These are phyloP conservation scores for Psilanteris sp. DNA, from an alignment of 1,140 invertebrate species.

Conservation along the genomic window DNA sequence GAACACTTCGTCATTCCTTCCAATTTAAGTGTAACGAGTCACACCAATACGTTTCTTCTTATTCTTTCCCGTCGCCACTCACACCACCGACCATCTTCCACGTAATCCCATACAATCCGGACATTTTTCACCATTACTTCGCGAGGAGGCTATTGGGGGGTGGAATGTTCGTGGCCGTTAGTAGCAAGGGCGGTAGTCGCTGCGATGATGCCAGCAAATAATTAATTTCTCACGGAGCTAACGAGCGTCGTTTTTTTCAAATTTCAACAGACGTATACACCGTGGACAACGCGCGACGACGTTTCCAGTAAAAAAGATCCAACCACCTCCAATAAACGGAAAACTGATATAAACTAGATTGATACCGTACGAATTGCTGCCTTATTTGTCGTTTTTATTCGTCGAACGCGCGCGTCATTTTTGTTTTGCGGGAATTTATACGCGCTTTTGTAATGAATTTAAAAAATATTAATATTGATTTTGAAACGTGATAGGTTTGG, in stretches of 20 bases:
- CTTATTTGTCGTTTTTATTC: too few species aligned
- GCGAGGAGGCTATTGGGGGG: conserved; percentile 58
- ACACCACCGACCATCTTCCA: conserved; percentile 65
- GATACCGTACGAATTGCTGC: too few species aligned
- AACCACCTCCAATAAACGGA: conserved; percentile 45
- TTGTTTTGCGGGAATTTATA: too few species aligned
- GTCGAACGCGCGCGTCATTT: too few species aligned
- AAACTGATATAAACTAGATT: conserved; percentile 13
- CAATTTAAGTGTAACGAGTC: conserved; percentile 80
- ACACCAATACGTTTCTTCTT: conserved; percentile 80
- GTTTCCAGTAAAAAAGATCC: conserved; percentile 68
- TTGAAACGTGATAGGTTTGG: conserved; percentile 21
- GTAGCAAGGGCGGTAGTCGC: conserved; percentile 41
- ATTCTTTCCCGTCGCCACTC: conserved; percentile 72
- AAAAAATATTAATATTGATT: too few species aligned
- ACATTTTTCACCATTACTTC: conserved; percentile 80
- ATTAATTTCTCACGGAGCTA: conserved; percentile 80
- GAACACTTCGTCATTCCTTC: conserved; percentile 80
- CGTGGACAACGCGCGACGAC: conserved; percentile 70
- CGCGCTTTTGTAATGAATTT: too few species aligned
- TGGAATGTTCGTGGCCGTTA: conserved; percentile 50
- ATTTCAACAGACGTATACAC: conserved; percentile 50
- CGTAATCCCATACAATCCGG: conserved; percentile 79
- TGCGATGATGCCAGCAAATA: conserved; percentile 76
- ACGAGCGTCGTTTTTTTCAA: conserved; percentile 73